These are phyloP conservation scores for Apostichopus californicus DNA, from an alignment of 35 echinoderm and acorn worm genomes.

Conservation along the genomic window DNA sequence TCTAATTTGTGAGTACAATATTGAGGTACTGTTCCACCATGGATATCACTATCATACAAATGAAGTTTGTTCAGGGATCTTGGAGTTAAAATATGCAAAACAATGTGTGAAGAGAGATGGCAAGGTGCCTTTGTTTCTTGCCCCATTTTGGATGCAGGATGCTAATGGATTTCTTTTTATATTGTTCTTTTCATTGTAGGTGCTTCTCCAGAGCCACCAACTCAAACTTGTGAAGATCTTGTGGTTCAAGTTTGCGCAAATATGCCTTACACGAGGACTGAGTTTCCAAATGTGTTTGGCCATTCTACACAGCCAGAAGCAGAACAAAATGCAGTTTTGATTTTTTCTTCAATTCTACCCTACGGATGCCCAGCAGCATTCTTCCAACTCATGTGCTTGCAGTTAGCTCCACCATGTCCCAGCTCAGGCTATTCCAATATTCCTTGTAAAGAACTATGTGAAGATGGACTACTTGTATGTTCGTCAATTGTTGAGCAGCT, in stretches of 20 bases:
- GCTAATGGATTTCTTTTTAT: no score
- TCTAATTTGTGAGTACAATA: no score
- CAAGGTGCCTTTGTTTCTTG: no score
- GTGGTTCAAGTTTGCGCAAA: not conserved
- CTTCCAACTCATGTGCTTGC: slow-evolving; percentile 26
- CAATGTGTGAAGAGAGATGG: no score
- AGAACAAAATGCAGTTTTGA: not conserved
- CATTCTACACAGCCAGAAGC: not conserved
- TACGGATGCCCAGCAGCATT: not conserved
- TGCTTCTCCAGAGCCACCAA: no score
- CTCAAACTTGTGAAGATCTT: not conserved
- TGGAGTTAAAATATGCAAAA: no score
- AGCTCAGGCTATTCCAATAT: not conserved
- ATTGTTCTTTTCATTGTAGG: no score
- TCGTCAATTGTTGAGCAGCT: not conserved
- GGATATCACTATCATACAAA: no score
- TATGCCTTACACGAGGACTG: not conserved
- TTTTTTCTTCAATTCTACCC: not conserved
- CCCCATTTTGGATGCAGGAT: no score
- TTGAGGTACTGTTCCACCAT: no score
- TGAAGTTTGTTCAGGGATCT: no score
- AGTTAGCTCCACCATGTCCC: not conserved
- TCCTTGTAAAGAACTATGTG: slow-evolving; percentile 19
- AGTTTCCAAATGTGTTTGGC: not conserved
- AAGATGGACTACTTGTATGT: not conserved